These are phyloP conservation scores for Trichoplusia ni DNA, from an alignment of 1,140 invertebrate genomes.

Conservation along the genomic window DNA sequence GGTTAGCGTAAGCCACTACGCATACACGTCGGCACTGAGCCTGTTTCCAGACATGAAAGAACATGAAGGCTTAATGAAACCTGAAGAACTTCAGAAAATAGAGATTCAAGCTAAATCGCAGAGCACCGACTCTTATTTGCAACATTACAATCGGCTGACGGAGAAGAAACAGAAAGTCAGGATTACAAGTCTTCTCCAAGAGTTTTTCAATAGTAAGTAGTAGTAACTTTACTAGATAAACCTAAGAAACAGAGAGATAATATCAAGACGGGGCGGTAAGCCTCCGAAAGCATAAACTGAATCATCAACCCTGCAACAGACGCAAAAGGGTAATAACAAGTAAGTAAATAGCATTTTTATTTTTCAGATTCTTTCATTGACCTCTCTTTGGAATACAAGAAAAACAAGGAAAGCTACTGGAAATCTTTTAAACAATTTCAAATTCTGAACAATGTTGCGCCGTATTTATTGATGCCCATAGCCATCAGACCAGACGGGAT, in stretches of 20 bases:
- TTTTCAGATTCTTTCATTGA: conserved; percentile 77
- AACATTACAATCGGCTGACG: conserved; percentile 51
- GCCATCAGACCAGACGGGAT: conserved; percentile 73
- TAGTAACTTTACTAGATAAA: no score
- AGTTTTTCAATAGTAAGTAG: conserved; percentile 60
- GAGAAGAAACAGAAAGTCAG: conserved; percentile 41
- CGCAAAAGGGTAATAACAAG: no score
- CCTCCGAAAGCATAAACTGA: no score
- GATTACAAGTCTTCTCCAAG: conserved; percentile 60
- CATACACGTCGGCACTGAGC: conserved; percentile 68
- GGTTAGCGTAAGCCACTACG: conserved; percentile 67
- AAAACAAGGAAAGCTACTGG: conserved; percentile 60
- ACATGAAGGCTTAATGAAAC: conserved; percentile 58
- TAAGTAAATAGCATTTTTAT: not conserved
- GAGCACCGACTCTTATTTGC: conserved; percentile 53
- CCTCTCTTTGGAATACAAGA: conserved; percentile 60
- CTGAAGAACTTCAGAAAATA: conserved; percentile 57
- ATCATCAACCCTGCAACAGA: no score
- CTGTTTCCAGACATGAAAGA: conserved; percentile 73
- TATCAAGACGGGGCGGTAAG: not conserved
- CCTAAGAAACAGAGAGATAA: no score
- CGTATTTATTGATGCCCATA: conserved; percentile 70
- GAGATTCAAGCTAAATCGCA: conserved; percentile 53
- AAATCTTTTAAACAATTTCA: conserved; percentile 66
- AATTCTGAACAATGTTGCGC: conserved; percentile 63